phyloP scores from a whole-genome alignment of 2,113 vertebrate species.

The Poecilia latipinna region DNA sequence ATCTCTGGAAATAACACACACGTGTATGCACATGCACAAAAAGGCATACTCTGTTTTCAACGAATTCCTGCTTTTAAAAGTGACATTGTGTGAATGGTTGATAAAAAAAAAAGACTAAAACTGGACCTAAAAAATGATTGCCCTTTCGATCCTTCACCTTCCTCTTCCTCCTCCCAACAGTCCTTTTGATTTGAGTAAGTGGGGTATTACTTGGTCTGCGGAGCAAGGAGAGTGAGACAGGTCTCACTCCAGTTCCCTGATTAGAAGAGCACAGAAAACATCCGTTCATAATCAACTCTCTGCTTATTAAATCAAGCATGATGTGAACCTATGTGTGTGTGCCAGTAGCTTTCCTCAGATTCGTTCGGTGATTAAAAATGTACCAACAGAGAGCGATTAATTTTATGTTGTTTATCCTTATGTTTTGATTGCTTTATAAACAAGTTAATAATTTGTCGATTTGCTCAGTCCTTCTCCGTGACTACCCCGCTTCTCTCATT shows the following conservation, averaged over 20 bases:
- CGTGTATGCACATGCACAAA: neutral
- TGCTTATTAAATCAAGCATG: neutral
- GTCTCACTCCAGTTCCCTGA: constrained; percentile 59
- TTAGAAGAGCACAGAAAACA: constrained; percentile 54
- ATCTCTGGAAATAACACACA: constrained; percentile 22
- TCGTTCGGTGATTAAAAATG: constrained; percentile 20
- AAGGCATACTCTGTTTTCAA: neutral
- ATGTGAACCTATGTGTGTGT: constrained; percentile 9
- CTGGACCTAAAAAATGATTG: constrained; percentile 46
- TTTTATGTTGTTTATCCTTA: constrained; percentile 9
- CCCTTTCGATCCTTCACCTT: constrained; percentile 2
- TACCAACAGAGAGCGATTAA: constrained; percentile 37
- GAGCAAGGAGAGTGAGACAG: constrained; percentile 71
- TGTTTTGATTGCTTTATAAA: neutral
- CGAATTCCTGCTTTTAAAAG: constrained; percentile 13
- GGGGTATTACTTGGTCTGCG: constrained; percentile 72
- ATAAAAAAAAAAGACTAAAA: constrained; percentile 35
- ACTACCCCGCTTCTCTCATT: neutral
- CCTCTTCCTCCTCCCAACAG: constrained; percentile 14
- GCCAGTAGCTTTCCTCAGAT: constrained; percentile 24
- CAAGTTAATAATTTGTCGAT: neutral
- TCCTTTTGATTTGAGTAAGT: constrained; percentile 65
- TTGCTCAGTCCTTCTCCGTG: neutral
- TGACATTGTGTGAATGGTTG: constrained; percentile 12
- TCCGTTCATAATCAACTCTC: constrained; percentile 58